phyloP scores from a whole-genome alignment of 2,113 vertebrate genomes.

The Channa argus region DNA sequence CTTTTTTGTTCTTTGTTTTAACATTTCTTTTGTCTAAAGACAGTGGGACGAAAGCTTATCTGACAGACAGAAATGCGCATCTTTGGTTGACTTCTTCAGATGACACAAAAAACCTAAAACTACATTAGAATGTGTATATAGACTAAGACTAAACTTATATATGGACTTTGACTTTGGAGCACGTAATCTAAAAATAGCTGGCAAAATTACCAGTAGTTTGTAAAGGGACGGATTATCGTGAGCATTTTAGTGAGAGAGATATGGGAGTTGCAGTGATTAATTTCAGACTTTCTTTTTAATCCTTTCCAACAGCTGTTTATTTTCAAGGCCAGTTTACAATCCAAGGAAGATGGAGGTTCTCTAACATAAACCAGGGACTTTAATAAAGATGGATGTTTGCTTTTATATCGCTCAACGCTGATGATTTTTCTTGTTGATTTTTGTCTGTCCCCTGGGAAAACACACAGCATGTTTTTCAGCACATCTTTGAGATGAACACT shows the following conservation, averaged over 20 bases:
- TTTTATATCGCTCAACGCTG: conserved; percentile 66
- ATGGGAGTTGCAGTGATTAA: conserved; percentile 37
- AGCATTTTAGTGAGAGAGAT: conserved; percentile 9
- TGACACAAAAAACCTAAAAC: too few relatives aligned
- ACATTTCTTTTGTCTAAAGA: too few relatives aligned
- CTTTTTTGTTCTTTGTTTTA: too few relatives aligned
- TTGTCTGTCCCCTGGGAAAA: conserved; percentile 45
- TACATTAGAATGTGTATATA: too few relatives aligned
- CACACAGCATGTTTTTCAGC: conserved; percentile 68
- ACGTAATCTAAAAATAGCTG: too few relatives aligned
- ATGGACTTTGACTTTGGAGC: too few relatives aligned
- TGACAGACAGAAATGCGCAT: too few relatives aligned
- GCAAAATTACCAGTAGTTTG: background rate
- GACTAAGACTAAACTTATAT: too few relatives aligned
- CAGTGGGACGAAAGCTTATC: too few relatives aligned
- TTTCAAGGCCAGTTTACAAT: conserved; percentile 64
- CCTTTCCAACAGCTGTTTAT: conserved; percentile 69
- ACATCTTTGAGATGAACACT: conserved; percentile 67
- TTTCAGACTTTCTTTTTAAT: conserved; percentile 37
- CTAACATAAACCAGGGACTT: conserved; percentile 58
- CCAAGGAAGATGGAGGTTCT: conserved; percentile 35
- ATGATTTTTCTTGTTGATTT: conserved; percentile 73
- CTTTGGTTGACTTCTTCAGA: too few relatives aligned
- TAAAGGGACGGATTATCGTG: background rate
- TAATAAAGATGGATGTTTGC: conserved; percentile 77